Conservation (phyloP, 1,140 invertebrate species). For the Eriosoma lanigerum region DNA sequence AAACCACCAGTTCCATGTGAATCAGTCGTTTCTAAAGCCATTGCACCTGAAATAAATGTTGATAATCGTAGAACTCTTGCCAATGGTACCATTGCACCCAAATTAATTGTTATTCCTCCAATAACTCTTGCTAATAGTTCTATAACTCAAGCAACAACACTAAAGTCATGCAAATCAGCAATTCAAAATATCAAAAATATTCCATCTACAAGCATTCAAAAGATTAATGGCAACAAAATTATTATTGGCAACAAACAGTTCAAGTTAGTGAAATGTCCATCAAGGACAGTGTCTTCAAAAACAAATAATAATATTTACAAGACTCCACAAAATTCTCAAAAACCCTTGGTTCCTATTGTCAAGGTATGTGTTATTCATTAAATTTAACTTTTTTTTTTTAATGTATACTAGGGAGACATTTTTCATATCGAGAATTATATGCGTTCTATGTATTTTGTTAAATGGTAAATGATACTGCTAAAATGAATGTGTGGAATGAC, state of each 20-base stretch:
- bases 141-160: not conserved
- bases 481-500: too few relatives aligned
- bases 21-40: not conserved
- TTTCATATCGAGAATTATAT: too few relatives aligned
- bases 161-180: not conserved
- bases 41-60: not conserved
- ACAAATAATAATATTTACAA: not conserved
- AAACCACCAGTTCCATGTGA: not conserved
- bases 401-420: too few relatives aligned
- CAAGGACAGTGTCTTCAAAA: not conserved
- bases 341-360: too few relatives aligned
- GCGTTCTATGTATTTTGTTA: too few relatives aligned
- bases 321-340: not conserved
- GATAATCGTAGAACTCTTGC: not conserved
- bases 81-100: not conserved
- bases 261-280: not conserved
- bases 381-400: too few relatives aligned
- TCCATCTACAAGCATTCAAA: not conserved
- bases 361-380: not conserved
- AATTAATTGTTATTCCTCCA: not conserved
- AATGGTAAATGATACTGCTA: too few relatives aligned
- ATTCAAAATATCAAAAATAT: not conserved
- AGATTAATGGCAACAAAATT: not conserved
- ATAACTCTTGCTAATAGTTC: not conserved
- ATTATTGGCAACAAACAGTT: constrained; percentile 4